Evolutionary conservation across 2,797 vertebrate species (phyloP).

Genomic region (Argya squamiceps): DNA sequence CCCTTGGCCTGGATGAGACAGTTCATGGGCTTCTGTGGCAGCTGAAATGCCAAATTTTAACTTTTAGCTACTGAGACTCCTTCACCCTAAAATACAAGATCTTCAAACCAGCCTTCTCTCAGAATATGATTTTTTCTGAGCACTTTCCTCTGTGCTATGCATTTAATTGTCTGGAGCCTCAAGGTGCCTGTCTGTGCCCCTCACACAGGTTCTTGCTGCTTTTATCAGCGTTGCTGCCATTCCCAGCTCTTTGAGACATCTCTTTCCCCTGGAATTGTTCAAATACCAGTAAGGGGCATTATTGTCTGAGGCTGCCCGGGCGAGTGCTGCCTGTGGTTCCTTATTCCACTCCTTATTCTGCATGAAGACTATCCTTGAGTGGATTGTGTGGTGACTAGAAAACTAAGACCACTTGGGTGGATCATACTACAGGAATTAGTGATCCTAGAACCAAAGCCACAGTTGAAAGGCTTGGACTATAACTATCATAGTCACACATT

Average conservation of each 20-base stretch:
- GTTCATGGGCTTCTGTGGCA: not conserved
- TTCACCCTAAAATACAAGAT: not conserved
- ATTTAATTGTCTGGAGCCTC: not conserved
- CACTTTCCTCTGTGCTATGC: not conserved
- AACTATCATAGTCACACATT: not conserved
- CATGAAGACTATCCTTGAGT: not conserved
- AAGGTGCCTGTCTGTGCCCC: not conserved
- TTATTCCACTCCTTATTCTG: not conserved
- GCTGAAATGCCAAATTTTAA: not conserved
- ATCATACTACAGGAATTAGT: not conserved
- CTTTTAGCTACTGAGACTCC: not conserved
- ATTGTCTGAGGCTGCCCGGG: not conserved
- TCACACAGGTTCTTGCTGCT: not conserved
- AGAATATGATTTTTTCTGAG: not conserved
- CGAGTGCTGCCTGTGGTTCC: not conserved
- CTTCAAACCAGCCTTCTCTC: not conserved
- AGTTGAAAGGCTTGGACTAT: not conserved
- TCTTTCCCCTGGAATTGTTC: not conserved
- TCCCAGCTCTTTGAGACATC: not conserved
- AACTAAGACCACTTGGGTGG: not conserved
- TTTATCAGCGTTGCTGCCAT: not conserved
- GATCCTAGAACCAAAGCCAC: not conserved
- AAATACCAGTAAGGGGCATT: conserved; percentile 46
- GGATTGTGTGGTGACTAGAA: not conserved
- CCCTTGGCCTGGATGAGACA: not conserved